Percentiles rank a stretch among this genome's conserved stretches.
Evolutionary conservation across 2,888 invertebrate genomes (phyloP).

Genomic region (Pantelozetes paolii): DNA sequence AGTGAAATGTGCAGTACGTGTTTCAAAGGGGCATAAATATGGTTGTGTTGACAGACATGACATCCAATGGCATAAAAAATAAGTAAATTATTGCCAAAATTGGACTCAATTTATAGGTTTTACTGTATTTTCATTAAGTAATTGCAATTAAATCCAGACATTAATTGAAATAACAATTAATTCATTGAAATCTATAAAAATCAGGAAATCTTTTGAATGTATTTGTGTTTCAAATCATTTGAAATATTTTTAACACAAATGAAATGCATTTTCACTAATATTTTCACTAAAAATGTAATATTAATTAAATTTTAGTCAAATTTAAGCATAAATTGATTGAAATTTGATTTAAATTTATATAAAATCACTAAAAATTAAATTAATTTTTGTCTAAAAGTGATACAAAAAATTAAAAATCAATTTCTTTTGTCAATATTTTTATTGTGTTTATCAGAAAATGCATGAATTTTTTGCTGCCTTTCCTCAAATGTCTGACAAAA

Average conservation of each 20-base stretch:
- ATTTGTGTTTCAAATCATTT: no score
- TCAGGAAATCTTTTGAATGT: not conserved
- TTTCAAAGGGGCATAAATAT: not conserved
- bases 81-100: constrained; percentile 16
- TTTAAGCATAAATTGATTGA: not conserved
- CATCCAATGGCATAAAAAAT: constrained; percentile 21
- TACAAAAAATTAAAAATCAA: no score
- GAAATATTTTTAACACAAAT: no score
- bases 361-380: not conserved
- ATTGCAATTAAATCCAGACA: no score
- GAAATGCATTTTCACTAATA: no score
- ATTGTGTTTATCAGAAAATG: no score
- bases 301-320: not conserved
- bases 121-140: not conserved
- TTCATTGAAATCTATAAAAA: not conserved
- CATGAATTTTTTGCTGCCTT: no score
- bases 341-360: no score
- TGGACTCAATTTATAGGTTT: not conserved
- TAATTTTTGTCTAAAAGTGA: constrained; percentile 1
- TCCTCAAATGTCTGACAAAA: no score
- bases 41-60: not conserved
- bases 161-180: not conserved
- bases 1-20: no score
- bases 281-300: not conserved
- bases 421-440: no score